Evolutionary conservation across 1,140 invertebrate species (phyloP), one percentile per base, ranked within the genome.

Genomic region (Drosophila cardini): DNA sequence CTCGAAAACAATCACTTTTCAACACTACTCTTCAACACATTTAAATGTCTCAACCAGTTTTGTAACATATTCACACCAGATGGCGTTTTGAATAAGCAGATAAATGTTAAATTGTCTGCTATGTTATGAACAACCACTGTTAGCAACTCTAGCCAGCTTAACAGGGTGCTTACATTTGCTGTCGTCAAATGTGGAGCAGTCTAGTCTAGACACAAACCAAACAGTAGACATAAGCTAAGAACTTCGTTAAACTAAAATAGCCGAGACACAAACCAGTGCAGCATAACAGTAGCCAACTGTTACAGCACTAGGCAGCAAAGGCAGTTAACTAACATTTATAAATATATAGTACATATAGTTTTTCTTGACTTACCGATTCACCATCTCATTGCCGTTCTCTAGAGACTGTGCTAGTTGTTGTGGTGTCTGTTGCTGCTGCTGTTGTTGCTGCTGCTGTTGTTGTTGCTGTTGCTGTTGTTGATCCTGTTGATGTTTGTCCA

Each of bases 341-440:
- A 58, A 53, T 58, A 15, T n/a, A 1, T 48, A 4, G 15, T 46
- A 2, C 13, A 42, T 34, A 40, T 42, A 30, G n/a, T n/a, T n/a
- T n/a, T 38, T 26, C 2, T 40, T 4, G 0, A 84, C 90, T 91
- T 43, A 91, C 90, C 90, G 73, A 71, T 91, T 91, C 78, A 91
- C 89, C 91, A 91, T 91, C 32, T 91, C 90, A 87, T 91, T 91
- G 61, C 90, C 90, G 90, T 90, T 91, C 11, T 91, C 87, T 43
- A 91, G 43, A 4, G 87, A 85, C 65, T 90, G 90, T 32, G 79
- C 78, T 50, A 84, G 72, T 70, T 87, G 89, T 32, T 84, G 80
- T 7, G 84, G 80, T 26, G 85, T 84, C 60, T 90, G 86, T 32
- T 83, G 76, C 55, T 73, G 71, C 21, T 75, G 73, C 18, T 78